Evolutionary conservation across 1,140 invertebrate genomes (phyloP).

Genomic region (Pseudachorutes palmiensis): DNA sequence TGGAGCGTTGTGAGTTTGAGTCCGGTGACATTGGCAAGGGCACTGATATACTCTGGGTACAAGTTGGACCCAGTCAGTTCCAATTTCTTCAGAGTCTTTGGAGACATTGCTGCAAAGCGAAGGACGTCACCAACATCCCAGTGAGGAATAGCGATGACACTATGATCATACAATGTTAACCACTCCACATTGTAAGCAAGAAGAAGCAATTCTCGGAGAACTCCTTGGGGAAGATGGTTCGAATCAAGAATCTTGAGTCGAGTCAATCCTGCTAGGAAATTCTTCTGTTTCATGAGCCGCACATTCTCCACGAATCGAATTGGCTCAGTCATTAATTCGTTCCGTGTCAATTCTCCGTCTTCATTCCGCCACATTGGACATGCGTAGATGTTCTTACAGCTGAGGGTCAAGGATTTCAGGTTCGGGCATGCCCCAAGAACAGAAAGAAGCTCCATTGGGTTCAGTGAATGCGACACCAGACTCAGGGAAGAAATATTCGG

Average conservation of each 20-base stretch:
- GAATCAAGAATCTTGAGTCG: neutral
- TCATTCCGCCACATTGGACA: neutral
- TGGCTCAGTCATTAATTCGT: neutral
- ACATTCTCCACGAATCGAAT: neutral
- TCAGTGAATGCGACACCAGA: neutral
- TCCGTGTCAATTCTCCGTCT: neutral
- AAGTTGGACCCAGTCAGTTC: neutral
- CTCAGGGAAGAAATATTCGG: neutral
- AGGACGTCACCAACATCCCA: neutral
- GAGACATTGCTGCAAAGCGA: neutral
- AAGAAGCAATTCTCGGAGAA: conserved; percentile 3
- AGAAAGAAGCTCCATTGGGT: neutral
- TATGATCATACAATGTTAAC: neutral
- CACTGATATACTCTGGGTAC: neutral
- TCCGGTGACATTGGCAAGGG: neutral
- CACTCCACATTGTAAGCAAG: neutral
- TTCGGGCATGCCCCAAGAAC: neutral
- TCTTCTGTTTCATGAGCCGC: neutral
- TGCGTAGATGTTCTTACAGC: neutral
- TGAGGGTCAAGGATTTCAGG: neutral
- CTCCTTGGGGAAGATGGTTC: neutral
- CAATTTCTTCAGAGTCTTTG: neutral
- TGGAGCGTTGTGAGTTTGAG: neutral
- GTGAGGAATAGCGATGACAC: neutral
- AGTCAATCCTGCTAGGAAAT: neutral